phyloP scores from a whole-genome alignment of 1,140 invertebrate species.

The Holotrichia oblita region DNA sequence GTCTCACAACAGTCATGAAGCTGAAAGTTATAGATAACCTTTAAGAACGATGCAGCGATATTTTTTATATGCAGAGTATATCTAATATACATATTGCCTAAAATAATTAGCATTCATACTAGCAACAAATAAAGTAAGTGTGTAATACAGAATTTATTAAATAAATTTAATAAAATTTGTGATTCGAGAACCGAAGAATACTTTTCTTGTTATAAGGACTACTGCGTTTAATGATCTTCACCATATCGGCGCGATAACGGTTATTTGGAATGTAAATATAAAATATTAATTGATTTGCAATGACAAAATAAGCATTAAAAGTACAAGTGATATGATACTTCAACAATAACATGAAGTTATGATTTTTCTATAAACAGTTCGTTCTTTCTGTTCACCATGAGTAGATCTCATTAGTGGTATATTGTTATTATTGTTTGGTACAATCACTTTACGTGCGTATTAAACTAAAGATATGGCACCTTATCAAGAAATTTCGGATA shows the following conservation, averaged over 20 bases:
- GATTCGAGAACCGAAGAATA: too few relatives aligned
- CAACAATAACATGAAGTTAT: background rate
- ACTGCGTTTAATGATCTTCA: background rate
- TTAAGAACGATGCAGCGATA: too few relatives aligned
- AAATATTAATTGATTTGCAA: constrained; percentile 28
- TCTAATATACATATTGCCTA: too few relatives aligned
- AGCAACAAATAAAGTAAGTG: too few relatives aligned
- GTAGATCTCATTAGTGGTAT: background rate
- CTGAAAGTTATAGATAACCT: too few relatives aligned
- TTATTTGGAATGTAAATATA: constrained; percentile 6
- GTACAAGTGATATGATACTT: background rate
- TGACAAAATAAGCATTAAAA: constrained; percentile 20
- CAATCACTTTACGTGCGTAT: background rate
- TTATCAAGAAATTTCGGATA: background rate
- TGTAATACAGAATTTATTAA: too few relatives aligned
- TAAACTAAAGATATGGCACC: background rate
- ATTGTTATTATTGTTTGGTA: background rate
- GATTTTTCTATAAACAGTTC: constrained; percentile 15
- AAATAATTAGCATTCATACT: too few relatives aligned
- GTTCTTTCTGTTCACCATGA: background rate
- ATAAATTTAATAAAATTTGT: too few relatives aligned
- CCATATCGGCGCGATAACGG: background rate
- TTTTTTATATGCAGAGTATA: too few relatives aligned
- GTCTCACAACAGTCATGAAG: too few relatives aligned
- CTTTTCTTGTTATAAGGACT: too few relatives aligned